A percentile compares a stretch with the other conserved stretches of the same genome.
phyloP scores from a whole-genome alignment of 2,797 vertebrate genomes.

The Lepilemur septentrionalis region DNA sequence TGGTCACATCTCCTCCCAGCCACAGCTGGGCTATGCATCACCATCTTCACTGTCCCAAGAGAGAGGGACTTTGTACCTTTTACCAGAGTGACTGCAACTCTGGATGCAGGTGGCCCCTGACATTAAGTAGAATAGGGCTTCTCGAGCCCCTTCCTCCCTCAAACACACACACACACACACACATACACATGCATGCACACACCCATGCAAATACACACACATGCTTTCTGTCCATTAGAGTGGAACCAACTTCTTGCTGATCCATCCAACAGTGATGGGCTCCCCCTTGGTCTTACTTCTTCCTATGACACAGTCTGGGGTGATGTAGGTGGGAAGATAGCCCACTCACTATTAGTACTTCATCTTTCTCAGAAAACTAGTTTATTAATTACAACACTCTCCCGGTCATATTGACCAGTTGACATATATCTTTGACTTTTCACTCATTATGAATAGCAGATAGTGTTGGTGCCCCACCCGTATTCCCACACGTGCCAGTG shows the following conservation, averaged over 20 bases:
- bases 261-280: not conserved
- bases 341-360: not conserved
- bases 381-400: not conserved
- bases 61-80: not conserved
- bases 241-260: not conserved
- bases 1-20: not conserved
- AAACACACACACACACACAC: not conserved
- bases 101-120: too few relatives aligned
- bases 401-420: not conserved
- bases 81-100: not conserved
- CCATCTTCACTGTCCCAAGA: not conserved
- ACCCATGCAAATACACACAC: not conserved
- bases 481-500: too few relatives aligned
- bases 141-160: not conserved
- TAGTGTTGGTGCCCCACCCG: too few relatives aligned
- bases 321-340: not conserved
- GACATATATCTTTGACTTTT: not conserved
- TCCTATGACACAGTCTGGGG: not conserved
- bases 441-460: not conserved
- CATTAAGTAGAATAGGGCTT: not conserved
- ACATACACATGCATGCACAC: too few relatives aligned
- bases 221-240: not conserved
- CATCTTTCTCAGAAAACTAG: not conserved
- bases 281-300: not conserved
- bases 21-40: not conserved